Evolutionary conservation across 2,113 vertebrate species (phyloP).

Genomic region (Mesitornis unicolor): DNA sequence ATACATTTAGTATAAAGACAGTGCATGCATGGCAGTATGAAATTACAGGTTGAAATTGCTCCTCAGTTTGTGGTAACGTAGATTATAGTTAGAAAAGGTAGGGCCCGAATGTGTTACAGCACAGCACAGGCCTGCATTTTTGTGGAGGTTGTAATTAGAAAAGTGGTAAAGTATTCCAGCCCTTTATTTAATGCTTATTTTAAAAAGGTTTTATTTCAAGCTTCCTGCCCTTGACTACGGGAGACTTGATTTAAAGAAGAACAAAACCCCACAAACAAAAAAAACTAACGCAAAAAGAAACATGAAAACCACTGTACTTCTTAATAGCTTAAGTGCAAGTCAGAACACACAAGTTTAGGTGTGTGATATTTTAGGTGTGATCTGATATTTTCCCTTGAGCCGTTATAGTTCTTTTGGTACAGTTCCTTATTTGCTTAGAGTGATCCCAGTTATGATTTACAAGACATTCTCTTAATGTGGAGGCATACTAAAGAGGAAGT

Average conservation of each 20-base stretch:
- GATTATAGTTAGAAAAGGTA: neutral
- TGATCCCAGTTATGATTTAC: neutral
- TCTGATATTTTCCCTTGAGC: neutral
- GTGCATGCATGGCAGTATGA: neutral
- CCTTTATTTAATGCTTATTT: neutral
- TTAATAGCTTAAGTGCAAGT: neutral
- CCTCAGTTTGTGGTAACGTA: neutral
- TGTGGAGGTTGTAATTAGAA: neutral
- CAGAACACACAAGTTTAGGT: too few relatives aligned
- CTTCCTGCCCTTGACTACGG: neutral
- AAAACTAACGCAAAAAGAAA: neutral
- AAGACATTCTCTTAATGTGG: neutral
- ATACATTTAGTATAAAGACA: rapidly evolving
- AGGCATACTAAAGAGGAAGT: neutral
- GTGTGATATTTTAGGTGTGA: too few relatives aligned
- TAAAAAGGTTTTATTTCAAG: neutral
- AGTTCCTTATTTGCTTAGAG: neutral
- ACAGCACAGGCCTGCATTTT: neutral
- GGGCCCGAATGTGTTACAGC: neutral
- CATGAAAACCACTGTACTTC: neutral
- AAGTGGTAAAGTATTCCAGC: neutral
- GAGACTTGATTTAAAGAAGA: neutral
- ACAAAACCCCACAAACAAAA: too few relatives aligned
- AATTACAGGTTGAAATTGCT: neutral
- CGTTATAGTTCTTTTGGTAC: neutral